phyloP scores from a whole-genome alignment of 2,113 vertebrate species.

The Triplophysa siluroides region DNA sequence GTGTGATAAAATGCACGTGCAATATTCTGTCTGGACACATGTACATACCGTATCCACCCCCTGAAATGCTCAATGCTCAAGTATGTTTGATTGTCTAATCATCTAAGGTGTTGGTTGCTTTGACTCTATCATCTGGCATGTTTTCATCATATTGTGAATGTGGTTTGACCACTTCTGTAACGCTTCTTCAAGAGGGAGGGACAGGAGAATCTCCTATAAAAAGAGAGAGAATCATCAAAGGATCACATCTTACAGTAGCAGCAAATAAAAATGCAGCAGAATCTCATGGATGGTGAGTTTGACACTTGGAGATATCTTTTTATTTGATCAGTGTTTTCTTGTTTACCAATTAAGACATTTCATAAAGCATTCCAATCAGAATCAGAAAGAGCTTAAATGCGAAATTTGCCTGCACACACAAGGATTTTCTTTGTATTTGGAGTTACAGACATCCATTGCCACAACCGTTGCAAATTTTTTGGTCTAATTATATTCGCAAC shows the following conservation, averaged over 20 bases:
- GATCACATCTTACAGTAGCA: not conserved
- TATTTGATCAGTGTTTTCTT: not conserved
- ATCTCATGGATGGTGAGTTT: slow-evolving; percentile 2
- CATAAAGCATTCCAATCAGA: no score
- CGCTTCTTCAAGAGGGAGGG: not conserved
- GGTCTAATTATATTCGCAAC: no score
- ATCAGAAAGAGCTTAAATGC: no score
- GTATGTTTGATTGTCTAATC: not conserved
- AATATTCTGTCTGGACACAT: not conserved
- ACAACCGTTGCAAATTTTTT: no score
- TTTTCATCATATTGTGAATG: not conserved
- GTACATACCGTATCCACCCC: not conserved
- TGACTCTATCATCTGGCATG: not conserved
- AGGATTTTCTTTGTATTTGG: no score
- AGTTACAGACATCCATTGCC: no score
- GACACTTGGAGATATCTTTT: not conserved
- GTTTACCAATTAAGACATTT: no score
- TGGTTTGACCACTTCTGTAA: not conserved
- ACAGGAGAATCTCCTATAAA: not conserved
- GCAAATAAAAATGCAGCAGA: not conserved
- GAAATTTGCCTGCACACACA: no score
- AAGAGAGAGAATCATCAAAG: not conserved
- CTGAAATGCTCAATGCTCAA: not conserved
- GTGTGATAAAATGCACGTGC: no score
- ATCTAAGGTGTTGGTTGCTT: not conserved